phyloP scores from a whole-genome alignment of 2,888 invertebrate genomes.

The Xylota segnis region DNA sequence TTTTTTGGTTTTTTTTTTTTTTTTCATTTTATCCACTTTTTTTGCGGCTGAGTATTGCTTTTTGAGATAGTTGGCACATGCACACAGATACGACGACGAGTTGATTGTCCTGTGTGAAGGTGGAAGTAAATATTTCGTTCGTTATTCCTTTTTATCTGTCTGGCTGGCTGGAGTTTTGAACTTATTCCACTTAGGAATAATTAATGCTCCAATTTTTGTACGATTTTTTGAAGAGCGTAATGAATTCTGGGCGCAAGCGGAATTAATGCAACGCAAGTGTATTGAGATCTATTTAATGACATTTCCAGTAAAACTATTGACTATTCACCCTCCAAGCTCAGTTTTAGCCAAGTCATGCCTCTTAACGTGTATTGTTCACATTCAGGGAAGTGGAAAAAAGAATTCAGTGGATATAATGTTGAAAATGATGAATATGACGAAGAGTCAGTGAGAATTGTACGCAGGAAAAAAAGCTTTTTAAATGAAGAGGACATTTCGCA shows the following conservation, averaged over 20 bases:
- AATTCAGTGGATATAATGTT: too few relatives aligned
- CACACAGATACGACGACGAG: slow-evolving; percentile 26
- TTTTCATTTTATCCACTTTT: too few relatives aligned
- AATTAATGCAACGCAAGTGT: background rate
- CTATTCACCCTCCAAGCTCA: background rate
- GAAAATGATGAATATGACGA: too few relatives aligned
- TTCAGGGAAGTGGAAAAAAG: too few relatives aligned
- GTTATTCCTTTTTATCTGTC: slow-evolving; percentile 9
- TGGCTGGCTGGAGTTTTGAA: slow-evolving; percentile 42
- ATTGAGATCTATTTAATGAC: too few relatives aligned
- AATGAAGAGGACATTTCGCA: too few relatives aligned
- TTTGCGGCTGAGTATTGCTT: slow-evolving; percentile 9
- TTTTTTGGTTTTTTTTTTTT: slow-evolving; percentile 11
- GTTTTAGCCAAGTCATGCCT: too few relatives aligned
- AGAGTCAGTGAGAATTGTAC: too few relatives aligned
- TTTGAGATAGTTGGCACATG: slow-evolving; percentile 49
- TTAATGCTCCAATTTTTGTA: slow-evolving; percentile 53
- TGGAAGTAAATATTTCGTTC: slow-evolving; percentile 43
- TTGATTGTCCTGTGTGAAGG: slow-evolving; percentile 65
- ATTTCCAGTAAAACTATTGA: background rate
- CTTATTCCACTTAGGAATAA: slow-evolving; percentile 64
- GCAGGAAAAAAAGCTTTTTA: too few relatives aligned
- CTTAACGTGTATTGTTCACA: too few relatives aligned
- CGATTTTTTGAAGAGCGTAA: slow-evolving; percentile 27
- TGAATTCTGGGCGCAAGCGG: background rate